Conservation (phyloP, 2,797 vertebrate species). For the Hapalemur alaotrensis region DNA sequence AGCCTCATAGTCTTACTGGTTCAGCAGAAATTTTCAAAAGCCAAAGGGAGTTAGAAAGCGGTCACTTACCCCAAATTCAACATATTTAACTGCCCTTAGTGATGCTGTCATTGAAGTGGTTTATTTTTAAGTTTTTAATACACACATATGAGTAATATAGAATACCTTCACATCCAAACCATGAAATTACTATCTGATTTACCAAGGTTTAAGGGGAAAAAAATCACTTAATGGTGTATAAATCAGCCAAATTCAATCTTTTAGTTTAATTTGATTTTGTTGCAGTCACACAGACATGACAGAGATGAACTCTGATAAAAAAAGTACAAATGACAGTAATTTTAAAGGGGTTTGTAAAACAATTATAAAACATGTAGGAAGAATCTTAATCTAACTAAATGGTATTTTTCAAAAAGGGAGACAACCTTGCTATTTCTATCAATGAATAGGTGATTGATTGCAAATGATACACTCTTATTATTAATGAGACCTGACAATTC, state of each 20-base stretch:
- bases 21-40: background rate
- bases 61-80: background rate
- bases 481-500: conserved; percentile 58
- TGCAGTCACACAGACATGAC: background rate
- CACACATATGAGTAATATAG: background rate
- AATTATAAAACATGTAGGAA: conserved; percentile 52
- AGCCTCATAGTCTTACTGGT: background rate
- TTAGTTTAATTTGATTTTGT: conserved; percentile 23
- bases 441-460: conserved; percentile 56
- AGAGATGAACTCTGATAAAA: conserved; percentile 11
- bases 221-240: background rate
- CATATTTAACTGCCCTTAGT: background rate
- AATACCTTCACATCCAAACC: background rate
- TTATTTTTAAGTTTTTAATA: conserved; percentile 40
- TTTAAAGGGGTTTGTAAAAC: conserved; percentile 33
- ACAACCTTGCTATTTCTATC: conserved; percentile 32
- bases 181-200: background rate
- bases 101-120: background rate
- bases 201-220: background rate
- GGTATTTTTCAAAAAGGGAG: conserved; percentile 35
- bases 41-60: background rate
- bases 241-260: conserved; percentile 22
- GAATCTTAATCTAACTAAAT: background rate
- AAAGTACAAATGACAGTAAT: conserved; percentile 36
- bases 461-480: conserved; percentile 44